A percentile compares a stretch with the other conserved stretches of the same genome.
phyloP scores from a whole-genome alignment of 1,140 invertebrate genomes.

The Stegodyphus mimosarum region DNA sequence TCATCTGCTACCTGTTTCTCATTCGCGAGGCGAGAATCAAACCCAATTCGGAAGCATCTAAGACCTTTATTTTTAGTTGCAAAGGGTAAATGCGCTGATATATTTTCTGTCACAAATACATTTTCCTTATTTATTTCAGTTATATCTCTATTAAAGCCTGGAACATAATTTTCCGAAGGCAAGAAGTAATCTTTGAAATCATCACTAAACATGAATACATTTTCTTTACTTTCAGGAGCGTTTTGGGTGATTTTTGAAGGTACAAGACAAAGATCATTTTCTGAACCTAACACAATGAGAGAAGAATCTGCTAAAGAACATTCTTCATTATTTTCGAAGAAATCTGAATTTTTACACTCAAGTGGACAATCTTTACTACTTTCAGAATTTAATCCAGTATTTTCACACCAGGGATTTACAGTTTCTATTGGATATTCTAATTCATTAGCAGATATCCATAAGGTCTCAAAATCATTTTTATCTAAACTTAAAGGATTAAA shows the following conservation, averaged over 20 bases:
- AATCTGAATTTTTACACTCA: not conserved
- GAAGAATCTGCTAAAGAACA: not conserved
- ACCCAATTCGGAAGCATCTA: conserved; percentile 48
- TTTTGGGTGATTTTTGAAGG: conserved; percentile 12
- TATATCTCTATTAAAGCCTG: conserved; percentile 15
- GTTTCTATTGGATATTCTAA: conserved; percentile 11
- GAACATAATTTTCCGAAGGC: conserved; percentile 28
- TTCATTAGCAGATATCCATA: conserved; percentile 29
- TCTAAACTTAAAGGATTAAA: not conserved
- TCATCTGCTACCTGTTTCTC: conserved; percentile 1
- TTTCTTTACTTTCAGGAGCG: not conserved
- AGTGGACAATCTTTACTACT: not conserved
- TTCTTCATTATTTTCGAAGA: not conserved
- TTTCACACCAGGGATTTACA: conserved; percentile 18
- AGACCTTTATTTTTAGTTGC: not conserved
- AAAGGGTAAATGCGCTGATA: not conserved
- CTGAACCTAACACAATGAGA: conserved; percentile 8
- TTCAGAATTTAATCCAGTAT: conserved; percentile 9
- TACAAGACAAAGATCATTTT: conserved; percentile 41
- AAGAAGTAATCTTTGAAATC: conserved; percentile 56
- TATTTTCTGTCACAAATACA: not conserved
- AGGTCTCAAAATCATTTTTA: conserved; percentile 21
- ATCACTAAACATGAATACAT: conserved; percentile 38
- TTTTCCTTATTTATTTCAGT: not conserved
- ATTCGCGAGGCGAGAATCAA: conserved; percentile 1